Conservation (phyloP, 2,113 vertebrate species). For the Bubo scandiacus region DNA sequence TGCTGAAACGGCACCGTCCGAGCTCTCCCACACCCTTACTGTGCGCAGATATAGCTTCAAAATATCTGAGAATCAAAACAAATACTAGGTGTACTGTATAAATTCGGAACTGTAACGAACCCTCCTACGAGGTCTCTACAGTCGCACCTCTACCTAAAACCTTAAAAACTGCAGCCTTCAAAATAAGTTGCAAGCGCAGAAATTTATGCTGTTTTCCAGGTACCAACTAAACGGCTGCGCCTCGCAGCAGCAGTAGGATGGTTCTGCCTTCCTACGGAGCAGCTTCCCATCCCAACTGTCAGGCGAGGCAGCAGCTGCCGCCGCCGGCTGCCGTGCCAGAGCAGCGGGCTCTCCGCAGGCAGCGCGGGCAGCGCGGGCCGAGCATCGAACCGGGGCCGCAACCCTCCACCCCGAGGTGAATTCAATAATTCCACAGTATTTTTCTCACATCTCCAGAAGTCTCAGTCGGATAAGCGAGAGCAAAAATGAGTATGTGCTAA, state of each 20-base stretch:
- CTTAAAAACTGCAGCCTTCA: neutral
- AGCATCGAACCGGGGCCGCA: neutral
- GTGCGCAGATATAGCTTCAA: accelerated
- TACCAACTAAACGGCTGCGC: accelerated
- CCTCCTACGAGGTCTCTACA: accelerated
- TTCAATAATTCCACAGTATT: neutral
- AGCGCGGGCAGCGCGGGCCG: no score
- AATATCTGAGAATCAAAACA: neutral
- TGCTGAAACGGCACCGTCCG: neutral
- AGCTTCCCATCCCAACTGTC: neutral
- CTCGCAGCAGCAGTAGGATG: neutral
- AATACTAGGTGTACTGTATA: neutral
- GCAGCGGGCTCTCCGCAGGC: no score
- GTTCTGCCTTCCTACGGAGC: neutral
- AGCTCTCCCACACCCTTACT: neutral
- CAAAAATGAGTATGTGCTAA: neutral
- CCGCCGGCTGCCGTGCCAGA: neutral
- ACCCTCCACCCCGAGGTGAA: neutral
- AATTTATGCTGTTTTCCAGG: neutral
- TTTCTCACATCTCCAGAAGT: neutral
- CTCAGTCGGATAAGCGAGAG: neutral
- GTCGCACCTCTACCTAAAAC: neutral
- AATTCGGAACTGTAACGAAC: neutral
- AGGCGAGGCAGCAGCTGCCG: neutral
- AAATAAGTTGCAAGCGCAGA: neutral